These are phyloP conservation scores for Stegastes partitus DNA, from an alignment of 2,113 vertebrate species.

Conservation along the genomic window DNA sequence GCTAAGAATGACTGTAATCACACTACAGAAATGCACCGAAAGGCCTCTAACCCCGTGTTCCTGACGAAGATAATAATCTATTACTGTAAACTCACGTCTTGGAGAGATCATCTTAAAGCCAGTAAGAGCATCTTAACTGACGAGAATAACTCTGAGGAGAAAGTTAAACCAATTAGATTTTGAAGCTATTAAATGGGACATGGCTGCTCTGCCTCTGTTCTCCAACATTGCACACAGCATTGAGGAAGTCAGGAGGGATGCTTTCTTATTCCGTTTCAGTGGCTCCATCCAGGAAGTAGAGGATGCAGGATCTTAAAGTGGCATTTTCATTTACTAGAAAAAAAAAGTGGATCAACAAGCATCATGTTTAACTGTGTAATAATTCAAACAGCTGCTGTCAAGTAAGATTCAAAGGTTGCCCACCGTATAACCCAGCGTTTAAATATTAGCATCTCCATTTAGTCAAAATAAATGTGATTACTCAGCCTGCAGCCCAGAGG, in stretches of 20 bases:
- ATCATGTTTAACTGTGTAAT: background rate
- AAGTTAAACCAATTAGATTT: conserved; percentile 18
- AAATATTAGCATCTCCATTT: background rate
- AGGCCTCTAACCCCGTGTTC: background rate
- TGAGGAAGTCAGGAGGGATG: background rate
- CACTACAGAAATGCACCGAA: background rate
- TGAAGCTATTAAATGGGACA: conserved; percentile 1
- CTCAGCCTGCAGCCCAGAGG: background rate
- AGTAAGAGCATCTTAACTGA: conserved; percentile 3
- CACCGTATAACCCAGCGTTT: background rate
- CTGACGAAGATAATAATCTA: background rate
- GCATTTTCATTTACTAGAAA: background rate
- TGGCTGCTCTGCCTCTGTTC: background rate
- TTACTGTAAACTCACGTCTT: background rate
- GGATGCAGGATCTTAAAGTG: background rate
- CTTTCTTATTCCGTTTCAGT: background rate
- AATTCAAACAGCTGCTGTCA: background rate
- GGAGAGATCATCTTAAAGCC: conserved; percentile 24
- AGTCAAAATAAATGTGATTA: background rate
- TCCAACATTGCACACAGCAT: background rate
- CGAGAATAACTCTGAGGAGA: background rate
- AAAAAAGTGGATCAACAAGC: background rate
- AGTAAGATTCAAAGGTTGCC: no score
- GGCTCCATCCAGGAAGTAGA: background rate
- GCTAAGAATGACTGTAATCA: conserved; percentile 30